These are phyloP conservation scores for Cottoperca gobio DNA, from an alignment of 2,797 vertebrate species.

Conservation along the genomic window DNA sequence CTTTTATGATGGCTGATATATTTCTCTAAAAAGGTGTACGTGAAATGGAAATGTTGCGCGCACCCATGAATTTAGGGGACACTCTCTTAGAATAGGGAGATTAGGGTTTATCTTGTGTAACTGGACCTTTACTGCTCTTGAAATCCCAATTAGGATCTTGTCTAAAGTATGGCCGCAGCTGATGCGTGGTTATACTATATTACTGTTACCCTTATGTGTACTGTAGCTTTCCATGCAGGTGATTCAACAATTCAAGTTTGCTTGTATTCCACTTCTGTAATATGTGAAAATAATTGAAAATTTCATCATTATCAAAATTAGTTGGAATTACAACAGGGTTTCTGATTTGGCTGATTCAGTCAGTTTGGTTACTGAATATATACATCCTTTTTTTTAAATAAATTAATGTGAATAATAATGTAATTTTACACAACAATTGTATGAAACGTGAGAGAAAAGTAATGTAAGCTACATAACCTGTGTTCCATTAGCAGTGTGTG, in stretches of 20 bases:
- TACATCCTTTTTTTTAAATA: constrained; percentile 79
- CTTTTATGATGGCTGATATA: constrained; percentile 70
- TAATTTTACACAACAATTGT: constrained; percentile 83
- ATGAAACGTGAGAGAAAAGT: constrained; percentile 80
- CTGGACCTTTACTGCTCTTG: constrained; percentile 58
- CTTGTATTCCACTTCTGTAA: constrained; percentile 63
- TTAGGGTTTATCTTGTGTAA: constrained; percentile 57
- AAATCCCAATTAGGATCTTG: constrained; percentile 57
- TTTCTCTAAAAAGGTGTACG: constrained; percentile 73
- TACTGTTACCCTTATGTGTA: constrained; percentile 67
- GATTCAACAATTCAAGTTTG: constrained; percentile 55
- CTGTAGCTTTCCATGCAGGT: constrained; percentile 73
- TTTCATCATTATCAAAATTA: constrained; percentile 51
- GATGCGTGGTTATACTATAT: constrained; percentile 47
- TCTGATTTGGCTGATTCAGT: constrained; percentile 77
- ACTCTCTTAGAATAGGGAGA: constrained; percentile 42
- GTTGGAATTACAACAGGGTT: constrained; percentile 72
- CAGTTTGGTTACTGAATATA: constrained; percentile 81
- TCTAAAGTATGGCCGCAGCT: constrained; percentile 36
- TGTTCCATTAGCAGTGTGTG: constrained; percentile 79
- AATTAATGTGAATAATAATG: constrained; percentile 84
- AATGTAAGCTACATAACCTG: constrained; percentile 77
- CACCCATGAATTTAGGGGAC: constrained; percentile 47
- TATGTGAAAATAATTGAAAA: constrained; percentile 61
- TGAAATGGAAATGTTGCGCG: constrained; percentile 60